phyloP scores from a whole-genome alignment of 2,113 vertebrate genomes.

The Oriolus oriolus region DNA sequence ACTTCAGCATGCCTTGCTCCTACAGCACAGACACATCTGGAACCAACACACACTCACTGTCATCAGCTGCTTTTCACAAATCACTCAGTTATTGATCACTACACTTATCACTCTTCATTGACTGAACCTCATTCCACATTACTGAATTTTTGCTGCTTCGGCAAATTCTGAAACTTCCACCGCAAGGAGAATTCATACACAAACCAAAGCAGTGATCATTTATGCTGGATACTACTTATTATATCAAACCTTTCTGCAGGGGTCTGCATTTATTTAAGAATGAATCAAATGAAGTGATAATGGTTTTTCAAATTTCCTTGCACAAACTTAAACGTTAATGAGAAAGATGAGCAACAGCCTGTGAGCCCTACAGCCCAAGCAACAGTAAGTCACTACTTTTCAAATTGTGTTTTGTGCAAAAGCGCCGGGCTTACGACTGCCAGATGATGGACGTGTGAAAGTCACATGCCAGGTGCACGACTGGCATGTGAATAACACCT shows the following conservation, averaged over 20 bases:
- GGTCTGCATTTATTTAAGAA: background rate
- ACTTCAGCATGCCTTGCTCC: background rate
- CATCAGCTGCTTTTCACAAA: background rate
- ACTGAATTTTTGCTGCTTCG: background rate
- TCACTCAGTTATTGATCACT: conserved; percentile 20
- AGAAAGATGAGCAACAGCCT: background rate
- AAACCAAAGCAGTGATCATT: background rate
- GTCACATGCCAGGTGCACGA: rapidly evolving
- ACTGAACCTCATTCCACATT: background rate
- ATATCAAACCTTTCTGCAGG: background rate
- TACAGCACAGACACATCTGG: background rate
- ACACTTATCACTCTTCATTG: background rate
- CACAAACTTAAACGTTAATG: background rate
- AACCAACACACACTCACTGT: background rate
- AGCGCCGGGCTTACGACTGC: rapidly evolving
- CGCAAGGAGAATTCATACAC: background rate
- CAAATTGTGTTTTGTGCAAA: background rate
- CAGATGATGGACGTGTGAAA: rapidly evolving
- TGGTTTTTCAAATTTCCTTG: background rate
- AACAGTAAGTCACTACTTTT: background rate
- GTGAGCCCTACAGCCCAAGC: background rate
- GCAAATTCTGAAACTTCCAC: background rate
- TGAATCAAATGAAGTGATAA: background rate
- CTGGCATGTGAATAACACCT: rapidly evolving
- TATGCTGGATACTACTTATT: background rate